phyloP scores from a whole-genome alignment of 2,797 vertebrate genomes.

The Phoeniculus purpureus region DNA sequence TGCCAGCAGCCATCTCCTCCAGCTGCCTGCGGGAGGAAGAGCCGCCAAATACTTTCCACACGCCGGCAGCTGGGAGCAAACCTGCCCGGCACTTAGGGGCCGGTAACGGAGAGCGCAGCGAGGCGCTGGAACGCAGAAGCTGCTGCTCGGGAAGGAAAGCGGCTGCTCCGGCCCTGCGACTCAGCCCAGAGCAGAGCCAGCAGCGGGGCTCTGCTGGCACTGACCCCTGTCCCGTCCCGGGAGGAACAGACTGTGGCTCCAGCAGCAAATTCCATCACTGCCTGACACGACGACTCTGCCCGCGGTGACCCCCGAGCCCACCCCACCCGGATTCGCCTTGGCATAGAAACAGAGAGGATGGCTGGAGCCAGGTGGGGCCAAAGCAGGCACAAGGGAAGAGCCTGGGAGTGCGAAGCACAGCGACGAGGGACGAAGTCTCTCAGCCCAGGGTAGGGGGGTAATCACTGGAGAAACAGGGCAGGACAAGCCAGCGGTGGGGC shows the following conservation, averaged over 20 bases:
- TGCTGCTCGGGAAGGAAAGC: conserved; percentile 48
- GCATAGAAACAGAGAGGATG: neutral
- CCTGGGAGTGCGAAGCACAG: neutral
- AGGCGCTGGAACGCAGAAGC: conserved; percentile 36
- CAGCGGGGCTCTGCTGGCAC: neutral
- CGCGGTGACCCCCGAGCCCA: neutral
- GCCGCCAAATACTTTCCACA: conserved; percentile 36
- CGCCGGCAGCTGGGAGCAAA: conserved; percentile 53
- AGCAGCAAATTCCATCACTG: neutral
- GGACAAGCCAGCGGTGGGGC: neutral
- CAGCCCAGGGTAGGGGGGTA: neutral
- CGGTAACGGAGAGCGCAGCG: conserved; percentile 46
- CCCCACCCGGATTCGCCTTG: neutral
- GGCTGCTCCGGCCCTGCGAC: conserved; percentile 15
- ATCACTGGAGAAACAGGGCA: neutral
- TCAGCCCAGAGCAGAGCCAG: neutral
- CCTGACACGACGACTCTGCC: fast-evolving
- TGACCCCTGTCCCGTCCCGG: neutral
- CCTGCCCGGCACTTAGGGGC: conserved; percentile 51
- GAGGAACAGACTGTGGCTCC: neutral
- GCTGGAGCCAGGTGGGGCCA: neutral
- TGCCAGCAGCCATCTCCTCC: no score
- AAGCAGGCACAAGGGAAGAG: neutral
- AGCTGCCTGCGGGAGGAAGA: neutral
- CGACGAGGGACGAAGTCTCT: neutral